phyloP scores from a whole-genome alignment of 1,140 invertebrate species.

The Lepidurus arcticus region DNA sequence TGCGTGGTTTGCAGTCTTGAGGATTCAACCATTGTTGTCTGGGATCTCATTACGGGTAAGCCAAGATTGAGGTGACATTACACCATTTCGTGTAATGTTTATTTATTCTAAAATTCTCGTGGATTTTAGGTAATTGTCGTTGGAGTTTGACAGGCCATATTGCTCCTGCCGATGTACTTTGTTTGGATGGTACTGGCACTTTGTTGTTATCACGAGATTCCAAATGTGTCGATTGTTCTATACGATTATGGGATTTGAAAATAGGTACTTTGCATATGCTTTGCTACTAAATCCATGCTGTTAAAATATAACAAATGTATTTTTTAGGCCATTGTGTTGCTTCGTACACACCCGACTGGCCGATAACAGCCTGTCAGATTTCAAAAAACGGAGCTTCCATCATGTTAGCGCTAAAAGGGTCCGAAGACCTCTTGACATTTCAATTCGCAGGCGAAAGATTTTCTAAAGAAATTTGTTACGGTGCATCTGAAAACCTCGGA shows the following conservation, averaged over 20 bases:
- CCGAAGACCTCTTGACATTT: slow-evolving; percentile 31
- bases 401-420: slow-evolving; percentile 54
- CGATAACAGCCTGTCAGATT: slow-evolving; percentile 69
- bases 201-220: slow-evolving; percentile 66
- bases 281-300: slow-evolving; percentile 24
- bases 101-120: slow-evolving; percentile 28
- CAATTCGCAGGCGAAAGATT: slow-evolving; percentile 3
- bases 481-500: neutral
- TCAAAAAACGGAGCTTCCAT: slow-evolving; percentile 63
- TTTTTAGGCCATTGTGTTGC: slow-evolving; percentile 63
- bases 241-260: slow-evolving; percentile 70
- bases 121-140: slow-evolving; percentile 58
- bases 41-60: slow-evolving; percentile 76
- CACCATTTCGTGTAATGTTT: neutral
- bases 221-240: slow-evolving; percentile 59
- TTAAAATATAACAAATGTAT: neutral
- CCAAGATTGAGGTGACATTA: slow-evolving; percentile 8
- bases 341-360: slow-evolving; percentile 66
- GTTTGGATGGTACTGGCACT: slow-evolving; percentile 62
- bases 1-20: slow-evolving; percentile 77
- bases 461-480: neutral
- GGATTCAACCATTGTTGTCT: slow-evolving; percentile 72
- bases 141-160: slow-evolving; percentile 66
- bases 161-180: slow-evolving; percentile 62
- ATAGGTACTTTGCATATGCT: slow-evolving; percentile 51